Evolutionary conservation across 2,113 vertebrate species (phyloP).

Genomic region (Sylvilagus bachmani): DNA sequence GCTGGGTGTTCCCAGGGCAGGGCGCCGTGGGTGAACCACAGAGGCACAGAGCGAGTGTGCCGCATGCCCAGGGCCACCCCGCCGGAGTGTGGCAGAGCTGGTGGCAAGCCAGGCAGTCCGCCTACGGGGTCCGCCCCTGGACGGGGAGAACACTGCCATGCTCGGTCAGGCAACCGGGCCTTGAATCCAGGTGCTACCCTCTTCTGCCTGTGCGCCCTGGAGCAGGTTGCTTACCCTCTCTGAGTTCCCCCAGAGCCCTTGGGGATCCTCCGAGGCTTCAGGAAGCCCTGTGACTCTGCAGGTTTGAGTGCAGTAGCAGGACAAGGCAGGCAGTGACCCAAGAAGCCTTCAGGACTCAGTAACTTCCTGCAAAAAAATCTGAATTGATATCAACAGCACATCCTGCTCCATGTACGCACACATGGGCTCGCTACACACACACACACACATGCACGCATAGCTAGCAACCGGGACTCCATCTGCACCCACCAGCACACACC

Average conservation of each 20-base stretch:
- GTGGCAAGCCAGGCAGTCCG: not conserved
- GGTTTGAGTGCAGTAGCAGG: too few species aligned
- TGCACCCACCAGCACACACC: rapidly evolving
- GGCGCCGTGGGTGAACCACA: not conserved
- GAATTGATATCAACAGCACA: too few species aligned
- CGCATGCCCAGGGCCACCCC: not conserved
- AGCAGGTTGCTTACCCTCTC: not conserved
- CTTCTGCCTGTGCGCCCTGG: not conserved
- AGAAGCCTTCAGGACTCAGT: not conserved
- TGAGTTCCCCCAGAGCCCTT: not conserved
- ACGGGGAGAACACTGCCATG: not conserved
- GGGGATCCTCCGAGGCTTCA: too few species aligned
- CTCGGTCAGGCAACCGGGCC: not conserved
- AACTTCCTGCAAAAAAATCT: not conserved
- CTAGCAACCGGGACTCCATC: not conserved
- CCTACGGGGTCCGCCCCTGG: rapidly evolving
- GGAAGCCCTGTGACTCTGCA: not conserved
- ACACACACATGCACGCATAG: not conserved
- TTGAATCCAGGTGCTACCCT: not conserved
- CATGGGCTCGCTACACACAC: not conserved
- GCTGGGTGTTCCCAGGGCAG: too few species aligned
- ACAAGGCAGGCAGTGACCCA: not conserved
- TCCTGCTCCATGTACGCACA: too few species aligned
- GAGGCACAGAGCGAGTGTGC: not conserved
- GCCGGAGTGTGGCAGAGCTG: not conserved